phyloP scores from a whole-genome alignment of 2,113 vertebrate genomes.

The Sturnus vulgaris region DNA sequence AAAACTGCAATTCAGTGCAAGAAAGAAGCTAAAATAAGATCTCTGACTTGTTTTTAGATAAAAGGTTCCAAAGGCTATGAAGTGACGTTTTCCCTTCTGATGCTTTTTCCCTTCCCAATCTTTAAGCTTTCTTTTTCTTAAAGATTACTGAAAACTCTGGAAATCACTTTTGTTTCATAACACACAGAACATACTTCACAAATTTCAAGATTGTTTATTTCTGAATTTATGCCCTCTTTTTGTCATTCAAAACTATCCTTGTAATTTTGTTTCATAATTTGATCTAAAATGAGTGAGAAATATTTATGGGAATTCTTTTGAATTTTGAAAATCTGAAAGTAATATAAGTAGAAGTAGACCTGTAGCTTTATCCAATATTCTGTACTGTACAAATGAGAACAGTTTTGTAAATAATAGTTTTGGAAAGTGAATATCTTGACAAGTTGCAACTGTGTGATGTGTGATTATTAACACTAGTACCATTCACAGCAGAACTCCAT shows the following conservation, averaged over 20 bases:
- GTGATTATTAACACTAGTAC: not conserved
- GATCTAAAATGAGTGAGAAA: not conserved
- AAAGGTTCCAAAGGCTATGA: not conserved
- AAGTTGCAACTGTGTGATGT: not conserved
- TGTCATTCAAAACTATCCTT: not conserved
- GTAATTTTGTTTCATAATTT: not conserved
- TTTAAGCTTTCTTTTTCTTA: not conserved
- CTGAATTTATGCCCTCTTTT: not conserved
- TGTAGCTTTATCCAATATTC: not conserved
- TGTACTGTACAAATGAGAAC: not conserved
- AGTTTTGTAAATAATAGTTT: not conserved
- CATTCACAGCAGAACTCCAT: not conserved
- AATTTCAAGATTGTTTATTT: not conserved
- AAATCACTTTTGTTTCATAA: not conserved
- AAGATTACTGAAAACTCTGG: not conserved
- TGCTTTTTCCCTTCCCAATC: not conserved
- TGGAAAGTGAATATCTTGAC: not conserved
- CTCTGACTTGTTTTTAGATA: not conserved
- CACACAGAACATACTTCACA: not conserved
- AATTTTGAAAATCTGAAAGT: not conserved
- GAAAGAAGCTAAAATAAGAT: slow-evolving; percentile 5
- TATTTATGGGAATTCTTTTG: not conserved
- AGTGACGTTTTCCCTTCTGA: not conserved
- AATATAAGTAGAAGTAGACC: not conserved
- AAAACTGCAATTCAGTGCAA: not conserved